These are phyloP conservation scores for Pygoscelis antarcticus DNA, from an alignment of 2,113 vertebrate genomes.

Conservation along the genomic window DNA sequence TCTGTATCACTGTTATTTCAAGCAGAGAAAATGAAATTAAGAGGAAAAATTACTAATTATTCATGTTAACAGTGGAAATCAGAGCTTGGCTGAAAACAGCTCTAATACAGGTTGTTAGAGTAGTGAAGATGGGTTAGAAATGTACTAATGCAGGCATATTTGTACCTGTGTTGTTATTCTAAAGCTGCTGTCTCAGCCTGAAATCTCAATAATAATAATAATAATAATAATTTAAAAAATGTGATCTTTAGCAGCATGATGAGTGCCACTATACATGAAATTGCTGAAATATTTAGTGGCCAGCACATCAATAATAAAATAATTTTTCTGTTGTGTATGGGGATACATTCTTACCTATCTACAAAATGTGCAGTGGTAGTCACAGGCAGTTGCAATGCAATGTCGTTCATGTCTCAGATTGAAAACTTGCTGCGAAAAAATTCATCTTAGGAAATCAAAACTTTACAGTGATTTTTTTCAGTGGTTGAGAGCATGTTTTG, in stretches of 20 bases:
- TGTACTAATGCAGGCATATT: background rate
- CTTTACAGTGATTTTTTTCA: background rate
- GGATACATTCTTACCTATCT: background rate
- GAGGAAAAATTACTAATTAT: background rate
- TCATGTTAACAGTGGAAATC: background rate
- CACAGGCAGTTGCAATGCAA: background rate
- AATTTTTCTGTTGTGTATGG: background rate
- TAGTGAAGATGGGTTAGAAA: background rate
- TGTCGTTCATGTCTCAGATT: background rate
- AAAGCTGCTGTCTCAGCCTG: background rate
- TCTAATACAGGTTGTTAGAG: background rate
- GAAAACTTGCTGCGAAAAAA: background rate
- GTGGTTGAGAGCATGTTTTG: background rate
- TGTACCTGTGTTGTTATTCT: background rate
- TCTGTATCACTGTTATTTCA: background rate
- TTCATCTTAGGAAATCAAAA: background rate
- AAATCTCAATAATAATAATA: background rate
- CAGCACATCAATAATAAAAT: background rate
- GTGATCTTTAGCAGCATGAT: background rate
- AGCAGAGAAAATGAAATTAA: background rate
- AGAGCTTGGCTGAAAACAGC: background rate
- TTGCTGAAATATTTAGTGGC: background rate
- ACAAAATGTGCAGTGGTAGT: background rate
- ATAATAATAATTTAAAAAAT: background rate
- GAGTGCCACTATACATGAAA: background rate